Base-by-base conservation (phyloP, 1,140 invertebrate species). In the Camponotus floridanus region DNA sequence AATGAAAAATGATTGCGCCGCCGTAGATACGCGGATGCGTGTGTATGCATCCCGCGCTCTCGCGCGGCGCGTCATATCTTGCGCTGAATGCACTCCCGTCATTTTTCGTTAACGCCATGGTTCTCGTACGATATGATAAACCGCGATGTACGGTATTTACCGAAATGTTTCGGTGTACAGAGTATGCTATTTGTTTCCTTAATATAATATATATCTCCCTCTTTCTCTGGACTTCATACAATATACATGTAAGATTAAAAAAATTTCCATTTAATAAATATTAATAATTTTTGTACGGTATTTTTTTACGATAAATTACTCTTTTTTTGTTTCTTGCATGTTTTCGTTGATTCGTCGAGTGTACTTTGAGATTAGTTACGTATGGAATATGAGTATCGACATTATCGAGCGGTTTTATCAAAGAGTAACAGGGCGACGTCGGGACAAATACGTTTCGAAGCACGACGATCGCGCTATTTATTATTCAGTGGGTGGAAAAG, bases 391-490 rank as follows among this genome's bases (percentile, higher is more conserved):
- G 88, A 85, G 86, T 90, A 90, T 90, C 88, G 89, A 87, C 88
- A 84, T 86, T 90, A 90, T 90, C 88, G 86, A 90, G 80, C 87
- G 76, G 80, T 83, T 87, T 79, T 80, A 86, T 87, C 86, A 90
- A 90, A 90, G 88, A 76, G 85, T 68, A 64, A 61, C 68, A 45
- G 68, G 84, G 64, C 80, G 73, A 62, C 86, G 86, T 71, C 86
- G 86, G 80, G 88, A 90, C 89, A 90, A 90, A 90, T 90, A 90
- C 89, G 88, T 90, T 87, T 81, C 89, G 86, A 85, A 71, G 88
- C 88, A 90, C 70, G 76, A 86, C 86, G 89, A 90, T 90, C 88
- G 81, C 61, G 71, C 59, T 71, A 90, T 90, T 90, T 90, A 90
- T 90, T 90, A 90, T 90, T 90, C 89, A 90, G 59, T 61, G 86